phyloP scores from a whole-genome alignment of 2,888 invertebrate genomes.

The Hirtodrosophila duncani region DNA sequence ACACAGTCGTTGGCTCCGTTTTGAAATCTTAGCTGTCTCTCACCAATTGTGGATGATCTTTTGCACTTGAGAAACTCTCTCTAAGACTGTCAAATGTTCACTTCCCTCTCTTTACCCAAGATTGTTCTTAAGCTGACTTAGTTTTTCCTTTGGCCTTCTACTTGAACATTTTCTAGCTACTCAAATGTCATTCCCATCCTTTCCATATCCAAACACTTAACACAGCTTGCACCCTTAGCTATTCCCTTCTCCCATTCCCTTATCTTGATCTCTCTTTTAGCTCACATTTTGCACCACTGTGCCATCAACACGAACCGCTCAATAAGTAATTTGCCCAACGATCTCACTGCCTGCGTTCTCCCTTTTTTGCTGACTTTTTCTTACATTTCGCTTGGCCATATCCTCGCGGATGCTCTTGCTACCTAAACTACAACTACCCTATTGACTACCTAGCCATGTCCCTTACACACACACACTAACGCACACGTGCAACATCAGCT shows the following conservation, averaged over 20 bases:
- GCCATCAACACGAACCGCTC: background rate
- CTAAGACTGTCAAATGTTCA: too few species aligned
- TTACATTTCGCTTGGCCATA: slow-evolving; percentile 35
- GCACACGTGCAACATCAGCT: background rate
- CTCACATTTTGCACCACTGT: slow-evolving; percentile 22
- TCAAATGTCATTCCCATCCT: too few species aligned
- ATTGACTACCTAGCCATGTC: slow-evolving; percentile 21
- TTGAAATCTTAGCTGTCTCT: too few species aligned
- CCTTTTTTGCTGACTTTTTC: slow-evolving; percentile 33
- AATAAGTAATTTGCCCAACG: slow-evolving; percentile 2
- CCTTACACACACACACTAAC: background rate
- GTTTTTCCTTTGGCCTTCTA: too few species aligned
- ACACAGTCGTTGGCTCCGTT: too few species aligned
- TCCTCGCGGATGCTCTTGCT: slow-evolving; percentile 25
- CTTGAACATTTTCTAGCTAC: too few species aligned
- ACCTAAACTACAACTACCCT: slow-evolving; percentile 47
- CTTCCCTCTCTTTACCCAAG: background rate
- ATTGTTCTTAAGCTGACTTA: too few species aligned
- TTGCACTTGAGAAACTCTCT: too few species aligned
- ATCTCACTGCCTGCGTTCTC: slow-evolving; percentile 2
- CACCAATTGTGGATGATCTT: too few species aligned
- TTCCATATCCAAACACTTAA: too few species aligned
- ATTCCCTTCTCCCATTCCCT: slow-evolving; percentile 8
- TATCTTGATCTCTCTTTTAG: slow-evolving; percentile 10
- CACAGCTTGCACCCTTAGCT: background rate